Conservation (phyloP, 2,888 invertebrate species). For the Sialis fuliginosa region DNA sequence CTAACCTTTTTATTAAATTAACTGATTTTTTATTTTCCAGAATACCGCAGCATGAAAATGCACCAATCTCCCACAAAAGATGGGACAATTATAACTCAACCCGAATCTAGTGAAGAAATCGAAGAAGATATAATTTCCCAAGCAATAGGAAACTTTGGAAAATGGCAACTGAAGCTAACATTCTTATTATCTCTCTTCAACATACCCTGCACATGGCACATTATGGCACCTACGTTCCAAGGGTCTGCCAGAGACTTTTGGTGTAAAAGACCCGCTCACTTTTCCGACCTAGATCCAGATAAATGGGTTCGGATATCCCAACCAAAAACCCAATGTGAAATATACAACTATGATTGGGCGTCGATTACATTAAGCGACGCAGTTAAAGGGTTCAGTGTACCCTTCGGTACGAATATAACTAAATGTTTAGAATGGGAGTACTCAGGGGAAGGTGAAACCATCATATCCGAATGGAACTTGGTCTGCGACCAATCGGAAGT, state of each 20-base stretch:
- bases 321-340: background rate
- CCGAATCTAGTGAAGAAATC: conserved; percentile 15
- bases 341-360: conserved; percentile 15
- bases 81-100: background rate
- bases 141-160: conserved; percentile 55
- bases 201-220: conserved; percentile 66
- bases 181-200: conserved; percentile 58
- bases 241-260: conserved; percentile 47
- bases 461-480: conserved; percentile 59
- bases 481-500: conserved; percentile 55
- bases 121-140: conserved; percentile 46
- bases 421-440: conserved; percentile 17
- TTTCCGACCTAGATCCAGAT: conserved; percentile 31
- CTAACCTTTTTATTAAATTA: no score
- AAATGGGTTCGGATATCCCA: conserved; percentile 39
- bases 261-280: conserved; percentile 44
- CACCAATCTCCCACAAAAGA: conserved; percentile 21
- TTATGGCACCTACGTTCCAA: conserved; percentile 59
- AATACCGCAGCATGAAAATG: conserved; percentile 6
- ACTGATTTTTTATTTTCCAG: background rate
- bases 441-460: conserved; percentile 29
- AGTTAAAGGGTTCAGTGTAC: conserved; percentile 21
- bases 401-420: conserved; percentile 20
- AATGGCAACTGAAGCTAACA: conserved; percentile 59
- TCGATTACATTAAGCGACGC: conserved; percentile 21